Evolutionary conservation across 2,113 vertebrate genomes (phyloP).

Genomic region (Entosphenus tridentatus): DNA sequence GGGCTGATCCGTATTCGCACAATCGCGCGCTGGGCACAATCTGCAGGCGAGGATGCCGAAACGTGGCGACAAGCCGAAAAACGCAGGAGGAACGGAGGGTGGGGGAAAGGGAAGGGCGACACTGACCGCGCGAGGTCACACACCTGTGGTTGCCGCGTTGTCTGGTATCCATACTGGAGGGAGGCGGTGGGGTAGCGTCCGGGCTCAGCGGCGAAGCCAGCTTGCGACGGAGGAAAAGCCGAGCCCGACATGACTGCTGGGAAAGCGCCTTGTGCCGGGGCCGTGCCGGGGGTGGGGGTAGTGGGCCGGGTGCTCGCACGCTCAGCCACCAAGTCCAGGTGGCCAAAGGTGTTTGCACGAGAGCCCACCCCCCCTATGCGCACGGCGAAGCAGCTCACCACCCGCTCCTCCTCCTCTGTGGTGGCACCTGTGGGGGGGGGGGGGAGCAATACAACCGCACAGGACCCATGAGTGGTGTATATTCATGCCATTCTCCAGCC

Average conservation of each 20-base stretch:
- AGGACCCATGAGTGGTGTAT: no score
- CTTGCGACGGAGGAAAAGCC: constrained; percentile 82
- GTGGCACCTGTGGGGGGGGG: no score
- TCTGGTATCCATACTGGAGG: constrained; percentile 67
- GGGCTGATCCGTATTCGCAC: no score
- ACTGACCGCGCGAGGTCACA: constrained; percentile 11
- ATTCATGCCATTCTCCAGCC: no score
- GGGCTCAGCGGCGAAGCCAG: constrained; percentile 82
- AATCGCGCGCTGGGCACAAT: no score
- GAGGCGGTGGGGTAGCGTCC: constrained; percentile 65
- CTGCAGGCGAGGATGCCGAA: neutral
- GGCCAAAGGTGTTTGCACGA: no score
- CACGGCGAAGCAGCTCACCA: no score
- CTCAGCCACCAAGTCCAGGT: no score
- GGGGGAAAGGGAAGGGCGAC: neutral
- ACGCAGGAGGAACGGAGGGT: neutral
- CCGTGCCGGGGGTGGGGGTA: neutral
- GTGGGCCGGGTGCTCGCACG: neutral
- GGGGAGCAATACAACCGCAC: no score
- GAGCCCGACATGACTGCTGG: constrained; percentile 66
- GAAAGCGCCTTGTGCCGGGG: neutral
- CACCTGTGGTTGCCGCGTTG: constrained; percentile 64
- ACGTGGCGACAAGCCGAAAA: neutral
- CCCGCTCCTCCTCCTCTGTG: no score
- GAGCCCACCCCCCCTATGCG: no score